Percentiles rank a stretch among this genome's conserved stretches.
Conservation (phyloP, 1,140 invertebrate species). For the Diuraphis noxia region DNA sequence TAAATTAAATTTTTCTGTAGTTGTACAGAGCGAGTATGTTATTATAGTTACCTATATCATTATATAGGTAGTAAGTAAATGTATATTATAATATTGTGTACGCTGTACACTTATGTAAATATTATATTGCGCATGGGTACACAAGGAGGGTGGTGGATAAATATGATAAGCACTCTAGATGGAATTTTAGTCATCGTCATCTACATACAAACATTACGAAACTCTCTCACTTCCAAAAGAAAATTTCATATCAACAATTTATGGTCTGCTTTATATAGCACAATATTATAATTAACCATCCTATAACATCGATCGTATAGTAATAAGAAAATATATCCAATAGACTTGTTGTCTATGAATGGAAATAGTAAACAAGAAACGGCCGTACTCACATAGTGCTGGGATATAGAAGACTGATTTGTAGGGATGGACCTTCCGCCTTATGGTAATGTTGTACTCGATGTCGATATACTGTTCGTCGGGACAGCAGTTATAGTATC, state of each 20-base stretch:
- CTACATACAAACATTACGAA: neutral
- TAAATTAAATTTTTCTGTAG: neutral
- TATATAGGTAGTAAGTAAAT: neutral
- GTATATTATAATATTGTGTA: neutral
- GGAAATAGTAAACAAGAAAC: neutral
- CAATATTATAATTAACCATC: neutral
- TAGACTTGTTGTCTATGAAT: neutral
- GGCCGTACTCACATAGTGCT: slow-evolving; percentile 29
- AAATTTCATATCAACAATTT: neutral
- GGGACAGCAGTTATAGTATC: neutral
- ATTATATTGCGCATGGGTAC: neutral
- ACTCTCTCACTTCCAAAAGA: neutral
- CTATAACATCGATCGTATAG: neutral
- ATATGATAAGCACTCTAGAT: neutral
- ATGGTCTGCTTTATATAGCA: neutral
- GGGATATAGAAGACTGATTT: slow-evolving; percentile 32
- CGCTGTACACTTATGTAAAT: neutral
- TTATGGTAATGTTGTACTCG: slow-evolving; percentile 23
- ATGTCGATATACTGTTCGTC: slow-evolving; percentile 24
- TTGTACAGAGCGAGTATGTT: neutral
- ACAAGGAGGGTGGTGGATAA: neutral
- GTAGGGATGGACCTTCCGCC: slow-evolving; percentile 27
- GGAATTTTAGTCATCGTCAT: neutral
- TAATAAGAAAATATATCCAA: neutral
- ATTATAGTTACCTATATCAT: neutral